Conservation (phyloP, 2,888 invertebrate genomes). For the Eurytoma californica region DNA sequence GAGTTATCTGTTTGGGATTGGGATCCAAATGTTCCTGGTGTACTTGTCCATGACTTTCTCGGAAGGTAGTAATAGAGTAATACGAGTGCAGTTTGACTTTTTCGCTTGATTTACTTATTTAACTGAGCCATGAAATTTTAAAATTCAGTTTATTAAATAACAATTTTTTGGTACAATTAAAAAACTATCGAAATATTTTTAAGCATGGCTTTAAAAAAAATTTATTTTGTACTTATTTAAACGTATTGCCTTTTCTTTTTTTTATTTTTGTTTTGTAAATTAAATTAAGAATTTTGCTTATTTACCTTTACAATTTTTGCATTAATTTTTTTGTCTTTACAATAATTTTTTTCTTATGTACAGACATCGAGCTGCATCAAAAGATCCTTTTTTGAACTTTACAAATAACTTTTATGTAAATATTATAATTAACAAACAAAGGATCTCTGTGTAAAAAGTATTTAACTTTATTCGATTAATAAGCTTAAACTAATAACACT, state of each 20-base stretch:
- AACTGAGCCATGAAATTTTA: conserved; percentile 12
- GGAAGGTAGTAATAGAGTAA: conserved; percentile 81
- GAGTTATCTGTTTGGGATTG: conserved; percentile 88
- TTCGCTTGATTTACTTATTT: conserved; percentile 33
- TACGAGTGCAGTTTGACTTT: conserved; percentile 29
- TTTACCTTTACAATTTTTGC: too few relatives aligned
- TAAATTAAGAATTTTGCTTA: too few relatives aligned
- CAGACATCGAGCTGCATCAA: conserved; percentile 6
- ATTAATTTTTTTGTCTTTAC: background rate
- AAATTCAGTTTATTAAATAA: background rate
- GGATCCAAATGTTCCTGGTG: conserved; percentile 87
- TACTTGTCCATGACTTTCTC: conserved; percentile 88
- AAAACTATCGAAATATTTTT: conserved; percentile 11
- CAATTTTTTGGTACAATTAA: conserved; percentile 7
- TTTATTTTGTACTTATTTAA: conserved; percentile 5
- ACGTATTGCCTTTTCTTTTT: background rate
- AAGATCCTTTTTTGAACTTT: background rate
- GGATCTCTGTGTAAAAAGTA: too few relatives aligned
- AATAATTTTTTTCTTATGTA: background rate
- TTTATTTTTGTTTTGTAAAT: too few relatives aligned
- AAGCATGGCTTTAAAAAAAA: conserved; percentile 3
- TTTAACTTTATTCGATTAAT: too few relatives aligned
- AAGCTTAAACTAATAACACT: too few relatives aligned
- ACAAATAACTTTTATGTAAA: too few relatives aligned
- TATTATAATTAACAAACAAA: too few relatives aligned